Percentiles rank a stretch among this genome's conserved stretches.
phyloP scores from a whole-genome alignment of 2,113 vertebrate genomes.

The Sturnira hondurensis region DNA sequence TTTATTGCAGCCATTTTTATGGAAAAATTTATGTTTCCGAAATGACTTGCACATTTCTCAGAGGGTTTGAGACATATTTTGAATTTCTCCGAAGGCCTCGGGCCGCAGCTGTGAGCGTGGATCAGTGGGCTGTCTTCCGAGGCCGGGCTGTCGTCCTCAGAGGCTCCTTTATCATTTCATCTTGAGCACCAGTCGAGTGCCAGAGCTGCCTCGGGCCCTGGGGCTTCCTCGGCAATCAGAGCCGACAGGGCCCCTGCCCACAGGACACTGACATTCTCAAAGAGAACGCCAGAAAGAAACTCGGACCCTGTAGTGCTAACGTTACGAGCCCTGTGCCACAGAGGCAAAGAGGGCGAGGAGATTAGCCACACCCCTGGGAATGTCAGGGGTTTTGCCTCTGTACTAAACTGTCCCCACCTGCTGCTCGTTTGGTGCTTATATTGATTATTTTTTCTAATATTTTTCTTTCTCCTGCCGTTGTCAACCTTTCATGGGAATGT shows the following conservation, averaged over 20 bases:
- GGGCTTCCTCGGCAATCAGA: neutral
- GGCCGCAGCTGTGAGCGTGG: neutral
- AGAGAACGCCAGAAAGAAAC: neutral
- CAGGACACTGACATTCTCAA: too few species aligned
- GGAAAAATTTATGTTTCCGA: neutral
- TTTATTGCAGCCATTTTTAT: constrained; percentile 21
- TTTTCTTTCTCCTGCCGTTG: neutral
- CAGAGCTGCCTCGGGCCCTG: neutral
- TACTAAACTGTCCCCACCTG: accelerated
- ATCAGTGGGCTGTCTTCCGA: too few species aligned
- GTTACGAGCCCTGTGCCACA: accelerated
- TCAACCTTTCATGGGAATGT: neutral
- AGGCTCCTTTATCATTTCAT: neutral
- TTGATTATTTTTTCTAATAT: neutral
- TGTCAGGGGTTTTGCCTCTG: neutral
- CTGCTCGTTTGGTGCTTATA: neutral
- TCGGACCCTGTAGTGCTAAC: accelerated
- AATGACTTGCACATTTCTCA: constrained; percentile 21
- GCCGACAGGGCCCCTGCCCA: neutral
- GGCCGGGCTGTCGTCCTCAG: accelerated
- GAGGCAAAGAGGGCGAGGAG: accelerated
- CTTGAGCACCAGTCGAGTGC: accelerated
- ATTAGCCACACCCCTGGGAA: accelerated
- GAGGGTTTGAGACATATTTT: neutral
- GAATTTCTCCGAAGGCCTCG: neutral